phyloP scores from a whole-genome alignment of 1,140 invertebrate species.

The Caenorhabditis brenneri region DNA sequence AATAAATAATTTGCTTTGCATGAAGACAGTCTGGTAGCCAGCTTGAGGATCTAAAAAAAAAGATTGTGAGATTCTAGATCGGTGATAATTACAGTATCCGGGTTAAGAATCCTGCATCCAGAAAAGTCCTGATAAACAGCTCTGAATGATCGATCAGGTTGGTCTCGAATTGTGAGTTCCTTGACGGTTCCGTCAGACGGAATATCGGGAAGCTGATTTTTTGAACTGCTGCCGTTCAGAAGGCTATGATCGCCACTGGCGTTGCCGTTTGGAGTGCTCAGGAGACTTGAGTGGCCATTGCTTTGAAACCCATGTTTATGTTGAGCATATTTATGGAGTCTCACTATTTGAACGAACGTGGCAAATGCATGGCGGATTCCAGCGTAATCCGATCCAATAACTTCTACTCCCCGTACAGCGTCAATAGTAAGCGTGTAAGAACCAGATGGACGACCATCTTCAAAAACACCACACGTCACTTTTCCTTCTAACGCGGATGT shows the following conservation, averaged over 20 bases:
- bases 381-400: slow-evolving; percentile 56
- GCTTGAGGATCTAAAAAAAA: slow-evolving; percentile 52
- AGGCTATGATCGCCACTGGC: slow-evolving; percentile 17
- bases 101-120: slow-evolving; percentile 59
- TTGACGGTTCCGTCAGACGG: slow-evolving; percentile 45
- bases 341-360: slow-evolving; percentile 59
- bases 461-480: slow-evolving; percentile 56
- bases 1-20: slow-evolving; percentile 62
- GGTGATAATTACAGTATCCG: slow-evolving; percentile 54
- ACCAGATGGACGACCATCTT: slow-evolving; percentile 51
- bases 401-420: slow-evolving; percentile 49
- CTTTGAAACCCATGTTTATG: neutral
- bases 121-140: slow-evolving; percentile 60
- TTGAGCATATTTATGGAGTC: slow-evolving; percentile 51
- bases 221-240: neutral
- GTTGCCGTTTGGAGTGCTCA: neutral
- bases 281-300: neutral
- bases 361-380: slow-evolving; percentile 58
- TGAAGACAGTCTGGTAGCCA: slow-evolving; percentile 55
- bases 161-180: slow-evolving; percentile 53
- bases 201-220: neutral
- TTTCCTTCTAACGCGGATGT: slow-evolving; percentile 12
- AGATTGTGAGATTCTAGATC: neutral
- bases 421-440: slow-evolving; percentile 55
- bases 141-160: slow-evolving; percentile 55